Percentiles rank a stretch among this genome's conserved stretches.
These are phyloP conservation scores for Spizaetus ornatus DNA, from an alignment of 2,113 vertebrate species.

Conservation along the genomic window DNA sequence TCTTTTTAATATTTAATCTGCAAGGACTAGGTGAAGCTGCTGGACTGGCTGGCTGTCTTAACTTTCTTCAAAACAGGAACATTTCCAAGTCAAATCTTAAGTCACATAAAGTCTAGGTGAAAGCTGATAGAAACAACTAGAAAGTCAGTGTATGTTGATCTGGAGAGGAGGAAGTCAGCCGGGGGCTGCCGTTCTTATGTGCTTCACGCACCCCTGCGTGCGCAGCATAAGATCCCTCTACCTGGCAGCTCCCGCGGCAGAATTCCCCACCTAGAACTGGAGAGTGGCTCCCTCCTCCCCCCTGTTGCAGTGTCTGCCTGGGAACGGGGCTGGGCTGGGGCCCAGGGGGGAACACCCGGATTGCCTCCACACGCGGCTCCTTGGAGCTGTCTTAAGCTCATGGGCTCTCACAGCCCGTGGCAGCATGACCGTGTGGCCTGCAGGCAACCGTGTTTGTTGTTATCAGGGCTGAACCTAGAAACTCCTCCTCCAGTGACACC, in stretches of 20 bases:
- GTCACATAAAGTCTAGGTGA: background rate
- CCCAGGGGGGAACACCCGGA: background rate
- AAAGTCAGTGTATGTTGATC: background rate
- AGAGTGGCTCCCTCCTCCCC: background rate
- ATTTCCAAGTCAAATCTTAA: background rate
- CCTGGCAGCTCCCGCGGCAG: background rate
- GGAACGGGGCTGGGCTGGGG: background rate
- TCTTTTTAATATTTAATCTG: background rate
- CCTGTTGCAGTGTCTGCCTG: accelerated
- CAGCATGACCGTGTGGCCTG: background rate
- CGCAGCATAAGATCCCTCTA: background rate
- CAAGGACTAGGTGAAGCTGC: background rate
- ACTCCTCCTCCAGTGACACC: background rate
- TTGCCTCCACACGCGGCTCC: accelerated
- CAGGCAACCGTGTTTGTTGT: background rate
- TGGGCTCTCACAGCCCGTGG: accelerated
- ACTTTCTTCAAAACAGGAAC: background rate
- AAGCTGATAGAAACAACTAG: background rate
- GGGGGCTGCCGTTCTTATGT: background rate
- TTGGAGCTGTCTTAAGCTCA: background rate
- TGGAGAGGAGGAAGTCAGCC: background rate
- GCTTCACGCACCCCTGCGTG: accelerated
- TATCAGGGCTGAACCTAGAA: background rate
- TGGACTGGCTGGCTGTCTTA: background rate
- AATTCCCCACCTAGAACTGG: background rate